Evolutionary conservation across 2,888 invertebrate genomes (phyloP), one percentile per base, ranked within the genome.

Genomic region (Acanthosepion esculentum): DNA sequence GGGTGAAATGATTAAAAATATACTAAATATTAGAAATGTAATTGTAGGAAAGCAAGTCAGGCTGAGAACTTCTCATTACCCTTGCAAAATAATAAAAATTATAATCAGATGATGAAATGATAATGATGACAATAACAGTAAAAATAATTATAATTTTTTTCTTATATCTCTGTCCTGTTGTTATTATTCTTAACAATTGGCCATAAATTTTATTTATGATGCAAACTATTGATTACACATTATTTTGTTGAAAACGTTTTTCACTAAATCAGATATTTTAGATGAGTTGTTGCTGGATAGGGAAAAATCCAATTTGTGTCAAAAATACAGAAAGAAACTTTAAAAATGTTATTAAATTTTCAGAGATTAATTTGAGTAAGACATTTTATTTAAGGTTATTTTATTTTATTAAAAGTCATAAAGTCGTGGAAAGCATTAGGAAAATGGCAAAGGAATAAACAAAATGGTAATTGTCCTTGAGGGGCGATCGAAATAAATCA

Each of bases 181-280:
- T 18, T 33, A 78, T 18, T 78, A 15, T 78, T n/a, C n/a, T 78
- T 78, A 78, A 78, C n/a, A 78, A 78, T 33, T 33, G 33, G 78
- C n/a, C n/a, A 78, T 78, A 78, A 78, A 78, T 78, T 78, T 78
- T 78, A 78, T 78, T 78, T 78, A 78, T 78, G 78, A n/a, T 78
- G 8, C 78, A 78, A 78, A 18, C 78, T 78, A 78, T 78, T 78
- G 78, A 78, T 78, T 78, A 78, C 78, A 78, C 78, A 33, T 78
- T 78, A 33, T 78, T 78, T 78, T 78, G 78, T 78, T 78, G 78
- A 33, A 78, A 33, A 78, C 33, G 78, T 78, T 78, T 78, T 78
- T 78, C 78, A 7, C n/a, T 33, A 18, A 78, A 78, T 78, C 78
- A 78, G 78, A 78, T 78, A 78, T 78, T 78, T 78, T 33, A 78